Evolutionary conservation across 2,113 vertebrate species (phyloP).

Genomic region (Furnarius figulus): DNA sequence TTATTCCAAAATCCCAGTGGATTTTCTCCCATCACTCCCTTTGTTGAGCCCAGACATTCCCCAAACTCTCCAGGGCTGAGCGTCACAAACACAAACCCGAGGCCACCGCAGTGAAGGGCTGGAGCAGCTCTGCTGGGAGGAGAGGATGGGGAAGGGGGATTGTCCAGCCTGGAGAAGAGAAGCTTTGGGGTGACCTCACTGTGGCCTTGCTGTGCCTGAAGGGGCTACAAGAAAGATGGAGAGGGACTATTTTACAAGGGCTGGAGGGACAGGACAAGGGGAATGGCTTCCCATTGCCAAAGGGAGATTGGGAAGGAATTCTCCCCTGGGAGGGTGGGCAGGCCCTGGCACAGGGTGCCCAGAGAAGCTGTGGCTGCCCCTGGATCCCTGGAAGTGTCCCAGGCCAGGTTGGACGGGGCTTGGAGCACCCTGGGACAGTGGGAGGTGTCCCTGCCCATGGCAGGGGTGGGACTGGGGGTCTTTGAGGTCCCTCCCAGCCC

Average conservation of each 20-base stretch:
- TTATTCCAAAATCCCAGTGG: not conserved
- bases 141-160: not conserved
- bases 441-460: not conserved
- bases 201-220: not conserved
- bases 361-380: not conserved
- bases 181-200: not conserved
- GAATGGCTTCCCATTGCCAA: not conserved
- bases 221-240: not conserved
- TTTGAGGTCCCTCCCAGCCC: not conserved
- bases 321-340: not conserved
- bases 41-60: not conserved
- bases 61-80: not conserved
- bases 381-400: not conserved
- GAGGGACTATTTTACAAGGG: not conserved
- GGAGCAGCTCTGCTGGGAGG: too few species aligned
- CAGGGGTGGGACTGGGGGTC: not conserved
- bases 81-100: not conserved
- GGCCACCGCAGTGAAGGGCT: not conserved
- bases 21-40: not conserved
- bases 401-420: not conserved
- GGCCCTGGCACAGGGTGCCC: not conserved
- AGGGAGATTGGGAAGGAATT: not conserved
- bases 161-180: not conserved
- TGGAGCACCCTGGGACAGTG: not conserved
- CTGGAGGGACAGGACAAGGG: not conserved